phyloP scores from a whole-genome alignment of 2,888 invertebrate genomes.

The Leptinotarsa rubiginosa region DNA sequence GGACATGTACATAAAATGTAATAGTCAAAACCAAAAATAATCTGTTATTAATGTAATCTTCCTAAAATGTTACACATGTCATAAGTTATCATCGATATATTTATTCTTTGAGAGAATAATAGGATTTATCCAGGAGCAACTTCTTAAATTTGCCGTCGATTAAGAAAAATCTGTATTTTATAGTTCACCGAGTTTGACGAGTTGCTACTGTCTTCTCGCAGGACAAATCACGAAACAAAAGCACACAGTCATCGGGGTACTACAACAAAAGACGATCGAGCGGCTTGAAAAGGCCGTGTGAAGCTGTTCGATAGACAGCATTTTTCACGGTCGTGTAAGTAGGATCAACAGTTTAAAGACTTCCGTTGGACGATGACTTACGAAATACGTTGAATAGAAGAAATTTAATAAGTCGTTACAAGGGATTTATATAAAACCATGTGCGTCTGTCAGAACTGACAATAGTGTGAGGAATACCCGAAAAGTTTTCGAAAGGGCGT shows the following conservation, averaged over 20 bases:
- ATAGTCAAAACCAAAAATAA: no score
- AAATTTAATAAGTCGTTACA: constrained; percentile 17
- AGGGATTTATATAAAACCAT: constrained; percentile 3
- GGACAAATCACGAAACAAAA: constrained; percentile 24
- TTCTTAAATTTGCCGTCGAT: no score
- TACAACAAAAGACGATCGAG: constrained; percentile 11
- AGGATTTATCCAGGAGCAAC: no score
- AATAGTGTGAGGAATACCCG: neutral
- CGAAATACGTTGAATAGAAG: constrained; percentile 11
- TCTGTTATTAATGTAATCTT: no score
- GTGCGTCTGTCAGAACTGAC: neutral
- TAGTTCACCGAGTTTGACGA: neutral
- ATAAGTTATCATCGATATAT: no score
- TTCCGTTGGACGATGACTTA: constrained; percentile 14
- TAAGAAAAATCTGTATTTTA: neutral
- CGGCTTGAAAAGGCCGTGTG: constrained; percentile 18
- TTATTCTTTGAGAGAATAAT: no score
- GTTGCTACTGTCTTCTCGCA: constrained; percentile 8
- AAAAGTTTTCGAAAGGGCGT: neutral
- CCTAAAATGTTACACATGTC: no score
- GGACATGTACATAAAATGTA: no score
- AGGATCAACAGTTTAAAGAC: constrained; percentile 20
- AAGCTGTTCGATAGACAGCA: constrained; percentile 14
- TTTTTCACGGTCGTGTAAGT: constrained; percentile 14
- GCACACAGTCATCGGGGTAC: constrained; percentile 12